Evolutionary conservation across 2,113 vertebrate genomes (phyloP), one percentile per base, ranked within the genome.

Genomic region (Amblyornis subalaris): DNA sequence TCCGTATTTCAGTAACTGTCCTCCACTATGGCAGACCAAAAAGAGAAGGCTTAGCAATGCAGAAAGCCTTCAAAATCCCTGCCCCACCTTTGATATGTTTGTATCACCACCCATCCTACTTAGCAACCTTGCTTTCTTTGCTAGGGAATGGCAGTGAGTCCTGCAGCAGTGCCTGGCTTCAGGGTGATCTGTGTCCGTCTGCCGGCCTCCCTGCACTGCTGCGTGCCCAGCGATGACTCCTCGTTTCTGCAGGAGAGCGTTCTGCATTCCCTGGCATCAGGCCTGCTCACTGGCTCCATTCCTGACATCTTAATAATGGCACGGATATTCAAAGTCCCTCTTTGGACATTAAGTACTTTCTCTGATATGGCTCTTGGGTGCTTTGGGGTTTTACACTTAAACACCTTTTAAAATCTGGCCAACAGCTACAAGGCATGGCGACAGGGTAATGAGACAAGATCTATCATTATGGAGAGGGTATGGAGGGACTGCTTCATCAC

Each of bases 161-260:
- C 38, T 67, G 73, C 65, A 67, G 2, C 3, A 64, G 22, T 15
- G 48, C 23, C 40, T 26, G 50, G 66, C 45, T 60, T 12, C 10
- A 10, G 74, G 58, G 50, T 36, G 50, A 33, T 81, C 15, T 55
- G 25, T 61, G 45, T 72, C 58, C 1, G 1, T 45, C 66, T 80
- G 51, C 42, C 0, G 0, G 9, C 28, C 31, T 48, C 62, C 70
- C 66, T 17, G 48, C 69, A 4, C 66, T 35, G 53, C 3, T 0
- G 2, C 7, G 40, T 3, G 48, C 45, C 2, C 72, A 78, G 6
- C 0, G 0, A 64, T 24, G 53, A 11, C 61, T 77, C 74, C 88
- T 42, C 1, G 0, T 36, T 82, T 24, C 78, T 61, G 23, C 66
- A 70, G 58, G 14, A 91, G 23, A 62, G 50, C 0, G 0, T 35